These are phyloP conservation scores for Brachionus sp. DNA, from an alignment of 1,140 invertebrate genomes.

Conservation along the genomic window DNA sequence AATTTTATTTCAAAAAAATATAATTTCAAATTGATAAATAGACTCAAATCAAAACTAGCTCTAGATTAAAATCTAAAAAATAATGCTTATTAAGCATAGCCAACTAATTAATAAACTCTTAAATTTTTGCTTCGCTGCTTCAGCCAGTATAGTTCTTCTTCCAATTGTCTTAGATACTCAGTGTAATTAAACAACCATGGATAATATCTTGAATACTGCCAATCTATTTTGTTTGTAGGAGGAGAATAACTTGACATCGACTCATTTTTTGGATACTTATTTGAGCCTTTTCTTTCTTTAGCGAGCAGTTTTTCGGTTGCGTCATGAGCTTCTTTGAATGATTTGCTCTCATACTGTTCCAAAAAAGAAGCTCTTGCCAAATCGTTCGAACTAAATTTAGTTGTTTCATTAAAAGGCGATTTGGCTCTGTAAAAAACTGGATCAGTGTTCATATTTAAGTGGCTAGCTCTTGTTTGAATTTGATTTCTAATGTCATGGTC, in stretches of 20 bases:
- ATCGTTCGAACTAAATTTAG: neutral
- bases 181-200: slow-evolving; percentile 41
- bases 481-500: neutral
- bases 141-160: slow-evolving; percentile 13
- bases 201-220: slow-evolving; percentile 40
- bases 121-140: slow-evolving; percentile 29
- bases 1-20: neutral
- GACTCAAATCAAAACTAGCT: neutral
- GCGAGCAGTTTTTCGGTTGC: neutral
- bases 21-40: neutral
- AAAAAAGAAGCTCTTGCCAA: slow-evolving; percentile 16
- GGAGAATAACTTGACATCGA: neutral
- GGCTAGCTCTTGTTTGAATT: neutral
- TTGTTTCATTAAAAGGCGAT: slow-evolving; percentile 26
- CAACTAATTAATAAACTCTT: slow-evolving; percentile 22
- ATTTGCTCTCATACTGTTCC: neutral
- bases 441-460: neutral
- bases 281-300: neutral
- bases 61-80: neutral
- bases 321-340: slow-evolving; percentile 31
- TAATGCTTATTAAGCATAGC: neutral
- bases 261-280: slow-evolving; percentile 14
- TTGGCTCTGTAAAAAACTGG: neutral
- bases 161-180: slow-evolving; percentile 38
- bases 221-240: slow-evolving; percentile 13